Conservation (phyloP, 2,113 vertebrate species). For the Otus sunia region DNA sequence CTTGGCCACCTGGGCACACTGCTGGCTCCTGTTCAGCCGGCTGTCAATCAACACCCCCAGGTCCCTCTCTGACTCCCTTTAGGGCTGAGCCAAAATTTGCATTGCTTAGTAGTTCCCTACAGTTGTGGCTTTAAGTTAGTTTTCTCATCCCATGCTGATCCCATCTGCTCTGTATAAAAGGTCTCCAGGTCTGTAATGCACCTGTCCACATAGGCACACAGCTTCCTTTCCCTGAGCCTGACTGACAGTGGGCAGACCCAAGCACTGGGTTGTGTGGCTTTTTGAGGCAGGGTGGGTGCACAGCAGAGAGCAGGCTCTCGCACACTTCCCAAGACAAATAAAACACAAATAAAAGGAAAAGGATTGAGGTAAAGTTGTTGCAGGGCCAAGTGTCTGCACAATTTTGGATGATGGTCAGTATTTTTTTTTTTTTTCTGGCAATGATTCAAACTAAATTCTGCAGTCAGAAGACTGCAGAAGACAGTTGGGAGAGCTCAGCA, state of each 20-base stretch:
- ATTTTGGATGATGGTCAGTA: neutral
- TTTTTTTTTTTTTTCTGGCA: neutral
- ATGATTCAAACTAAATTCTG: neutral
- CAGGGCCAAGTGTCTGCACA: neutral
- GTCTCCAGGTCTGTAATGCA: accelerated
- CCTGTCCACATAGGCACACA: accelerated
- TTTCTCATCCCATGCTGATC: neutral
- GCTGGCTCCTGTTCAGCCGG: too few species aligned
- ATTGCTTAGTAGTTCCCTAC: neutral
- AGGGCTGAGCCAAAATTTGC: neutral
- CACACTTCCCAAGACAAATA: neutral
- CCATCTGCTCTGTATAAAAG: neutral
- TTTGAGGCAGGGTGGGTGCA: neutral
- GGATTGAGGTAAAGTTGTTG: neutral
- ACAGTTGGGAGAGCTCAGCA: neutral
- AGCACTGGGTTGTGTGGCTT: accelerated
- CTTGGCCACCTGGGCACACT: too few species aligned
- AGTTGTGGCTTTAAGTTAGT: neutral
- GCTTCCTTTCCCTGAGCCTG: neutral
- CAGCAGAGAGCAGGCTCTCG: neutral
- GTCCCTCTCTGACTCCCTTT: too few species aligned
- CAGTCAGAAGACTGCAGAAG: neutral
- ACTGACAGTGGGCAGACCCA: accelerated
- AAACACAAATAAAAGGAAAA: neutral
- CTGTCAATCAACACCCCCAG: too few species aligned